These are phyloP conservation scores for Xiphorhynchus erythropygius DNA, from an alignment of 2,797 vertebrate genomes.

Conservation along the genomic window DNA sequence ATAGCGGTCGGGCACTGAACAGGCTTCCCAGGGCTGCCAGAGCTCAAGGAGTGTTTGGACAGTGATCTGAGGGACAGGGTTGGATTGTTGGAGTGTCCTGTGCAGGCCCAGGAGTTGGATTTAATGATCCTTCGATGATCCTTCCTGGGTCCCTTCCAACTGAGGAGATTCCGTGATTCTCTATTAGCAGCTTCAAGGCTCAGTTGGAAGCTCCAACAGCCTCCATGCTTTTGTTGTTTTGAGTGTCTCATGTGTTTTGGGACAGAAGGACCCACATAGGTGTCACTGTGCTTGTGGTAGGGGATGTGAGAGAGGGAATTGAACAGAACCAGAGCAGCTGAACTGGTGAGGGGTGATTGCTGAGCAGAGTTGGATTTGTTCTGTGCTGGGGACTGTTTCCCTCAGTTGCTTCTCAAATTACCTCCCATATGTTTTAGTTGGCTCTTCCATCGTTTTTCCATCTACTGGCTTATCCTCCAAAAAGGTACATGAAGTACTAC, in stretches of 20 bases:
- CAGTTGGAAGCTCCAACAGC: not conserved
- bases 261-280: rapidly evolving
- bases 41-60: not conserved
- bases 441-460: not conserved
- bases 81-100: not conserved
- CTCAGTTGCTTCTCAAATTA: not conserved
- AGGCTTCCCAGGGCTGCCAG: not conserved
- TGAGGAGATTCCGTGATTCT: not conserved
- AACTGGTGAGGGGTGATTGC: not conserved
- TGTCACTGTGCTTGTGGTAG: not conserved
- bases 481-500: not conserved
- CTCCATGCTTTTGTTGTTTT: not conserved
- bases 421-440: not conserved
- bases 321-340: not conserved
- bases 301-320: not conserved
- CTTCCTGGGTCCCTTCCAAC: not conserved
- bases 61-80: rapidly evolving
- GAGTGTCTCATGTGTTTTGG: not conserved
- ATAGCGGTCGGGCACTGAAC: not conserved
- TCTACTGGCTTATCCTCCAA: not conserved
- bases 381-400: not conserved
- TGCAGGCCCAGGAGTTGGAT: rapidly evolving
- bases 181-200: not conserved
- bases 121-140: not conserved
- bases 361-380: not conserved